Evolutionary conservation across 2,113 vertebrate genomes (phyloP).

Genomic region (Tricholaema leucomelas): DNA sequence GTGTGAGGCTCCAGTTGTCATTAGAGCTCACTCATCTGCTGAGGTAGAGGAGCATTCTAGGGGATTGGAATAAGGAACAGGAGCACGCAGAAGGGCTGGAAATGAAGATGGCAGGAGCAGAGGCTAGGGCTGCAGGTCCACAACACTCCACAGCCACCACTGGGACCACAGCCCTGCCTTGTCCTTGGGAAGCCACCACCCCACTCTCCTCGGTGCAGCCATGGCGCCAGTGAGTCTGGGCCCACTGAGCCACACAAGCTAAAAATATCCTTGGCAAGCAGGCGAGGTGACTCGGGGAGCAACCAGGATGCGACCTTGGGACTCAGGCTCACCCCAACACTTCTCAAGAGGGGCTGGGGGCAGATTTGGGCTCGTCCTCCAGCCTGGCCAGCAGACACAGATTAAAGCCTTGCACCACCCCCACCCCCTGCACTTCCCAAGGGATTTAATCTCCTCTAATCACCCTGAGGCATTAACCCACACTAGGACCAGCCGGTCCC

Average conservation of each 20-base stretch:
- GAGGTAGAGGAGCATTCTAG: background rate
- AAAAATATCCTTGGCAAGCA: background rate
- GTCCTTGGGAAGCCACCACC: accelerated
- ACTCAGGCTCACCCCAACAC: background rate
- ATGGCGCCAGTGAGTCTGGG: background rate
- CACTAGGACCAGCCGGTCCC: background rate
- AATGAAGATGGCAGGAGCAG: accelerated
- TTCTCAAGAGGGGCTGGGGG: background rate
- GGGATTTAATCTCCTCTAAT: conserved; percentile 46
- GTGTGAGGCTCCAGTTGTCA: background rate
- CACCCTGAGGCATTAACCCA: background rate
- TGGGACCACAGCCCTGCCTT: background rate
- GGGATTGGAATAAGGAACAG: background rate
- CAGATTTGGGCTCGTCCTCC: background rate
- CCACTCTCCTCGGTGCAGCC: background rate
- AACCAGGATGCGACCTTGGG: background rate
- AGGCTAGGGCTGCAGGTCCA: accelerated
- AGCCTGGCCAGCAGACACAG: background rate
- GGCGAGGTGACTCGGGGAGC: background rate
- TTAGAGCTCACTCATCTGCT: accelerated
- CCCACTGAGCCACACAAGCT: background rate
- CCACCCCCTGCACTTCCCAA: accelerated
- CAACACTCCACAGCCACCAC: accelerated
- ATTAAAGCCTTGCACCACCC: background rate
- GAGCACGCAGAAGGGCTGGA: background rate